Conservation (phyloP, 2,888 invertebrate genomes). For the Camponotus fellah region DNA sequence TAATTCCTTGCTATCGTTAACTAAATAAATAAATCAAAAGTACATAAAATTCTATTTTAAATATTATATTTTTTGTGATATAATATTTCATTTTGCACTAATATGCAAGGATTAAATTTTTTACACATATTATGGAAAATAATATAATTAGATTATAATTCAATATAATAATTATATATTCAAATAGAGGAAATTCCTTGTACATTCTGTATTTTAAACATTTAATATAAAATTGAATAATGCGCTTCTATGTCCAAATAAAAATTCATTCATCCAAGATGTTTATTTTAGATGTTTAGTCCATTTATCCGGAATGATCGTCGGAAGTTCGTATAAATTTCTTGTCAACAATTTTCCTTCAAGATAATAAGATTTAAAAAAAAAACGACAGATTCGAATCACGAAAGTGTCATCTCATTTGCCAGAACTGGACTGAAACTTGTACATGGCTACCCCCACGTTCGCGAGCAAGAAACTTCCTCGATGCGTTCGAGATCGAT, state of each 20-base stretch:
- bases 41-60: background rate
- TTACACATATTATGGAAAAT: background rate
- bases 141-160: constrained; percentile 8
- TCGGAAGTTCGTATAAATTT: background rate
- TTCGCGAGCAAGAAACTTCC: constrained; percentile 47
- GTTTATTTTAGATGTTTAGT: background rate
- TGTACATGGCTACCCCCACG: constrained; percentile 72
- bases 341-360: background rate
- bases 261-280: background rate
- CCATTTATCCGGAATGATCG: background rate
- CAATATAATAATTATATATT: background rate
- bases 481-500: constrained; percentile 49
- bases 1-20: background rate
- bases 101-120: background rate
- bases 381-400: constrained; percentile 11
- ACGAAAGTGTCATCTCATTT: constrained; percentile 5
- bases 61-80: background rate
- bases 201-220: background rate
- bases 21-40: background rate
- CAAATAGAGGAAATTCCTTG: background rate
- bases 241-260: background rate
- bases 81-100: background rate
- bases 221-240: background rate
- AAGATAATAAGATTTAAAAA: background rate
- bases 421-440: constrained; percentile 21